Conservation (phyloP, 35 echinoderm and acorn worm species). For the Apostichopus japonicus region DNA sequence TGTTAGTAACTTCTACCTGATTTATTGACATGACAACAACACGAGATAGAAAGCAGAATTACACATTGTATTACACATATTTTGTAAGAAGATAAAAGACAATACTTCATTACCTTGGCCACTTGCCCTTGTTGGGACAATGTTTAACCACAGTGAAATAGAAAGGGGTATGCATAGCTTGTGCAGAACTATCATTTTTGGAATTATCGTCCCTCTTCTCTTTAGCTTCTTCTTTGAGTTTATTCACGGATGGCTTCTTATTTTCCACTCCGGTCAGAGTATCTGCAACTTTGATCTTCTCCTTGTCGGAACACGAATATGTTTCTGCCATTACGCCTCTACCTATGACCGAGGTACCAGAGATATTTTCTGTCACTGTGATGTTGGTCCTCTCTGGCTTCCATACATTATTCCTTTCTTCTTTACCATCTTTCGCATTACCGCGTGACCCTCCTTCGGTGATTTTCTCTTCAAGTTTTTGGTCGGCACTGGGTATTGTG, state of each 20-base stretch:
- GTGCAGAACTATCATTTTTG: neutral
- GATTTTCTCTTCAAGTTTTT: neutral
- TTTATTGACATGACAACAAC: too few species aligned
- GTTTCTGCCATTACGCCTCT: neutral
- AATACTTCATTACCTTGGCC: constrained; percentile 27
- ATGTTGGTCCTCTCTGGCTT: neutral
- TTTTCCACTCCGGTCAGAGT: too few species aligned
- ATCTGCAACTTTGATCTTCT: too few species aligned
- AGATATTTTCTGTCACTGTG: neutral
- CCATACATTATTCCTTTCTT: neutral
- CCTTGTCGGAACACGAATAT: too few species aligned
- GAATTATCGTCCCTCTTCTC: neutral
- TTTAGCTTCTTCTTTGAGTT: too few species aligned
- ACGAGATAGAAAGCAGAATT: too few species aligned
- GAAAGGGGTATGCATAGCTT: neutral
- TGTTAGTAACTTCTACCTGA: too few species aligned
- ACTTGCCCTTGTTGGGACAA: constrained; percentile 12
- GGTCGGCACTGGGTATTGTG: neutral
- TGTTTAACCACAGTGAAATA: constrained; percentile 35
- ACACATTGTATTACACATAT: neutral
- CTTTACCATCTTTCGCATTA: neutral
- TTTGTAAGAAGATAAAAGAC: too few species aligned
- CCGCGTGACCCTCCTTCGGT: neutral
- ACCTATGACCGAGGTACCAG: neutral
- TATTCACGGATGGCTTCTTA: neutral